Evolutionary conservation across 2,888 invertebrate species (phyloP), one percentile per base, ranked within the genome.

Genomic region (Nemotelus nigrinus): DNA sequence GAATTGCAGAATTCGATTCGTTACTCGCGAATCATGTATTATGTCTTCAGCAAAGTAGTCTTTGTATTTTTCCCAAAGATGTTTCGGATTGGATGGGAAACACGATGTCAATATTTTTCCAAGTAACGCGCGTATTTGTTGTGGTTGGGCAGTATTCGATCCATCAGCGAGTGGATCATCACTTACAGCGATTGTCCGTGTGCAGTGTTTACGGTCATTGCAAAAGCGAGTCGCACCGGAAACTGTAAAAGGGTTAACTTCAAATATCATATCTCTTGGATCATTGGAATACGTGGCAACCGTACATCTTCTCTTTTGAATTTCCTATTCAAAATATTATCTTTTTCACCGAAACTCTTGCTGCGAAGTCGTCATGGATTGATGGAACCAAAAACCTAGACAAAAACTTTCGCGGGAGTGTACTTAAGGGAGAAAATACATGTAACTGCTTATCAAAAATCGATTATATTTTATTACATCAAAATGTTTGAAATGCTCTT

Each of bases 41-140:
- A 79, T 80, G 57, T 82, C 82, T 78, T 83, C 82, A 75, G 79
- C 78, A 80, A 80, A 81, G 47, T 76, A 47, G 72, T 81, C 78
- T 71, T 76, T 79, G 74, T 78, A 81, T 76, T 81, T 81, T 64
- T 55, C 71, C 78, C 79, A 81, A 68, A 81, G 74, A 77, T 80
- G 78, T 63, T 55, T 71, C 72, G 80, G 78, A 63, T 78, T 80
- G 10, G 79, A 80, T 63, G 80, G 78, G 60, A 8, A 81, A 47
- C 74, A 74, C 47, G 74, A 47, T 7, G 63, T 57, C 50, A 44
- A 57, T 63, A 82, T 81, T 41, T 82, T 81, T 60, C 81, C 76
- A 80, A 82, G 81, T 50, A 82, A 78, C 67, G 80, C 64, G 78
- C 80, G 78, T 58, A 82, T 64, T 75, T 82, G 79, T 3, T 68